These are phyloP conservation scores for Hoplostethus atlanticus DNA, from an alignment of 2,797 vertebrate genomes.

Conservation along the genomic window DNA sequence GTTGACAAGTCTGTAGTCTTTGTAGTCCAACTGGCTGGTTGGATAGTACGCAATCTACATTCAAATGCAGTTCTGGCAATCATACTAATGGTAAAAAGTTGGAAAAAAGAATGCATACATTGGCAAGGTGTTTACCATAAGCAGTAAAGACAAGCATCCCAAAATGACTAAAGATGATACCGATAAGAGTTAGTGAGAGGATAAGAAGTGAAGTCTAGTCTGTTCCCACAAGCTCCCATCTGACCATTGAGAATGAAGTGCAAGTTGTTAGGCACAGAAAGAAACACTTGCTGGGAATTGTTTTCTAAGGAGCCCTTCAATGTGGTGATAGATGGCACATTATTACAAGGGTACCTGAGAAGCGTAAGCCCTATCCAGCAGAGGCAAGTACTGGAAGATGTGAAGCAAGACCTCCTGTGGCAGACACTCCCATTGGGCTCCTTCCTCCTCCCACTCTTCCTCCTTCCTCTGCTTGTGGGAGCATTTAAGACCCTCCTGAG, in stretches of 20 bases:
- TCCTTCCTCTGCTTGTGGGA: constrained; percentile 63
- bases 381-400: constrained; percentile 93
- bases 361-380: constrained; percentile 93
- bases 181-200: neutral
- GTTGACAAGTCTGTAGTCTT: no score
- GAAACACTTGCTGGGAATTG: neutral
- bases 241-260: neutral
- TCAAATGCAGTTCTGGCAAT: no score
- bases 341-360: constrained; percentile 74
- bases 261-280: constrained; percentile 2
- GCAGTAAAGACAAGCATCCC: no score
- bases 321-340: neutral
- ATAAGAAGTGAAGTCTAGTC: neutral
- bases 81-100: no score
- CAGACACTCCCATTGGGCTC: constrained; percentile 70
- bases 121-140: no score
- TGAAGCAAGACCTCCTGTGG: constrained; percentile 94
- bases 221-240: neutral
- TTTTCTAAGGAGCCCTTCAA: constrained; percentile 4
- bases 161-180: no score
- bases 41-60: no score
- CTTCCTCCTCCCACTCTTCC: constrained; percentile 44
- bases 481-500: constrained; percentile 65
- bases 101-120: no score
- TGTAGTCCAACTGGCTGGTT: no score